Percentiles rank a stretch among this genome's conserved stretches.
These are phyloP conservation scores for Dynastes grantii DNA, from an alignment of 2,888 invertebrate species.

Conservation along the genomic window DNA sequence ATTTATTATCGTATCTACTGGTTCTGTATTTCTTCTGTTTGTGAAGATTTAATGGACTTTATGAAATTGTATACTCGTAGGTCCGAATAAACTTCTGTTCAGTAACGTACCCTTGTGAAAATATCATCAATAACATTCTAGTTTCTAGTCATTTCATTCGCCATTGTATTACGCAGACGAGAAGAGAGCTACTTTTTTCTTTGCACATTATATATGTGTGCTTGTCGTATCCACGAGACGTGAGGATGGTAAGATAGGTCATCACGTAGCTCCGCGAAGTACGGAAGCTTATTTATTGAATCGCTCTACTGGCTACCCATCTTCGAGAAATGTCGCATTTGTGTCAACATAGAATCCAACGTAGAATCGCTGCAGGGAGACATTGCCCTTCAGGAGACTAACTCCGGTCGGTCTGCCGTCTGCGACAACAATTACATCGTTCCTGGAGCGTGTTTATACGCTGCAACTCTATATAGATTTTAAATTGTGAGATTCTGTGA, in stretches of 20 bases:
- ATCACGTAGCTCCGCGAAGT: constrained; percentile 37
- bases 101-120: too few species aligned
- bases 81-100: too few species aligned
- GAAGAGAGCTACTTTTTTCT: constrained; percentile 5
- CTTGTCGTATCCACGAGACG: constrained; percentile 15
- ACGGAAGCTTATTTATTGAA: constrained; percentile 49
- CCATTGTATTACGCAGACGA: constrained; percentile 37
- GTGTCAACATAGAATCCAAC: constrained; percentile 39
- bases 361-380: constrained; percentile 30
- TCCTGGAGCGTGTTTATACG: constrained; percentile 10
- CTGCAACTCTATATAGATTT: background rate
- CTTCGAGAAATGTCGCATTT: constrained; percentile 44
- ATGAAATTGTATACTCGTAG: too few species aligned
- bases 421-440: constrained; percentile 34
- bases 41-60: too few species aligned
- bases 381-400: constrained; percentile 16
- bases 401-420: background rate
- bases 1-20: too few species aligned
- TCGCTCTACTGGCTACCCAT: constrained; percentile 51
- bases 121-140: too few species aligned
- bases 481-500: background rate
- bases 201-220: constrained; percentile 15
- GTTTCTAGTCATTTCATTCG: too few species aligned
- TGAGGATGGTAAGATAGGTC: constrained; percentile 8
- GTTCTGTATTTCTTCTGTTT: too few species aligned